A percentile compares a stretch with the other conserved stretches of the same genome.
Evolutionary conservation across 2,888 invertebrate genomes (phyloP).

Genomic region (Phoenoteleia sp.): DNA sequence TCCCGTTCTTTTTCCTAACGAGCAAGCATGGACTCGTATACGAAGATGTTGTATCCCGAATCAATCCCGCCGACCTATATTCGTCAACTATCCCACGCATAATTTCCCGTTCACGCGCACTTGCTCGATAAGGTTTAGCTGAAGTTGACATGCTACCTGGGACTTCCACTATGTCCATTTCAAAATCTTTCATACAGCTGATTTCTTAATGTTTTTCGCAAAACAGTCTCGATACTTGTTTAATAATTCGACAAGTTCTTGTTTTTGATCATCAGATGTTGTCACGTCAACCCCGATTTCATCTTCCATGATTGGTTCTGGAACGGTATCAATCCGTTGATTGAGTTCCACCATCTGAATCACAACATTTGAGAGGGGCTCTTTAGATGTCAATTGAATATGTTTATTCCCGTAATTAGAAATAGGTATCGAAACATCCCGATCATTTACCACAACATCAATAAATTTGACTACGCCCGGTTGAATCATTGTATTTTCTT

Average conservation of each 20-base stretch:
- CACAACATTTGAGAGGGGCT: background rate
- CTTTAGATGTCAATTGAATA: background rate
- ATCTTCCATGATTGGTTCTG: constrained; percentile 4
- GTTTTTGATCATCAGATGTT: constrained; percentile 18
- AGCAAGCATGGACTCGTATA: constrained; percentile 73
- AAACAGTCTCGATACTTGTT: constrained; percentile 43
- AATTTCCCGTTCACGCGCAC: background rate
- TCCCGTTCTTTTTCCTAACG: constrained; percentile 67
- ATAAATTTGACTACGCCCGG: constrained; percentile 27
- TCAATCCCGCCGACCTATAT: constrained; percentile 60
- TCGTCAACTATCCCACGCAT: constrained; percentile 18
- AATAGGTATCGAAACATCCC: background rate
- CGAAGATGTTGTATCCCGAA: constrained; percentile 72
- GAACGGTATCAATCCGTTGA: background rate
- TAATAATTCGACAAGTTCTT: constrained; percentile 29
- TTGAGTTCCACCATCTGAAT: constrained; percentile 7
- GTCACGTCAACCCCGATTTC: constrained; percentile 19
- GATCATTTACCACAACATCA: constrained; percentile 16
- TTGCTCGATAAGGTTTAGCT: constrained; percentile 12
- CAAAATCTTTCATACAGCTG: constrained; percentile 11
- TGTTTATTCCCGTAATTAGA: constrained; percentile 6
- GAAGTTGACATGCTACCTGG: constrained; percentile 8
- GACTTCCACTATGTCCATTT: constrained; percentile 9
- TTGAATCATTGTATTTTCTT: background rate
- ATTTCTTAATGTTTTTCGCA: constrained; percentile 17